Conservation (phyloP, 2,797 vertebrate species). For the Mastacembelus armatus region DNA sequence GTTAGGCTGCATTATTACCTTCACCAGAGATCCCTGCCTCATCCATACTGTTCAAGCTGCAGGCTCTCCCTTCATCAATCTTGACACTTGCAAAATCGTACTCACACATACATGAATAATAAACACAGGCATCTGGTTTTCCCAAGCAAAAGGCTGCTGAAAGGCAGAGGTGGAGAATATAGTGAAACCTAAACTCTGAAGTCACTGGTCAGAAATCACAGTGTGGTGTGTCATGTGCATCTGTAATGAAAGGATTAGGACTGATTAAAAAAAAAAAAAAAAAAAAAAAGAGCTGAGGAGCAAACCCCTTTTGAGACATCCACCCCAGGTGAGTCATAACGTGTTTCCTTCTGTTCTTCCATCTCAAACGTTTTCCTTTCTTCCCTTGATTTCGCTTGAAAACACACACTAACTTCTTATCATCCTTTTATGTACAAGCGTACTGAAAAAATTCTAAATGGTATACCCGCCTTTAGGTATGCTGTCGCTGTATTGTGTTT, state of each 20-base stretch:
- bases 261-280: no score
- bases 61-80: slow-evolving; percentile 31
- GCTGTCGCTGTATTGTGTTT: slow-evolving; percentile 58
- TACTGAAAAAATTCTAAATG: slow-evolving; percentile 32
- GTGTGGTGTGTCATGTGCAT: slow-evolving; percentile 22
- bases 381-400: slow-evolving; percentile 14
- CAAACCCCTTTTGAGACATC: slow-evolving; percentile 26
- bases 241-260: slow-evolving; percentile 13
- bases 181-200: slow-evolving; percentile 9
- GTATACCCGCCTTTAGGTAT: slow-evolving; percentile 16
- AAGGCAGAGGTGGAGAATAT: slow-evolving; percentile 23
- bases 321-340: slow-evolving; percentile 41
- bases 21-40: slow-evolving; percentile 43
- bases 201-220: slow-evolving; percentile 17
- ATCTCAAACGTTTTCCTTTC: slow-evolving; percentile 5
- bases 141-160: slow-evolving; percentile 16
- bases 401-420: slow-evolving; percentile 3
- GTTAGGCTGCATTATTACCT: slow-evolving; percentile 60
- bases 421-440: slow-evolving; percentile 20
- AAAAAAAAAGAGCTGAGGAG: slow-evolving; percentile 16
- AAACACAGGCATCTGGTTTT: slow-evolving; percentile 30
- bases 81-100: slow-evolving; percentile 29
- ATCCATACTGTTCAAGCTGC: slow-evolving; percentile 39
- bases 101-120: slow-evolving; percentile 27
- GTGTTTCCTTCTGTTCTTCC: slow-evolving; percentile 12